A percentile compares a stretch with the other conserved stretches of the same genome.
Conservation (phyloP, 2,113 vertebrate species). For the Monopterus albus region DNA sequence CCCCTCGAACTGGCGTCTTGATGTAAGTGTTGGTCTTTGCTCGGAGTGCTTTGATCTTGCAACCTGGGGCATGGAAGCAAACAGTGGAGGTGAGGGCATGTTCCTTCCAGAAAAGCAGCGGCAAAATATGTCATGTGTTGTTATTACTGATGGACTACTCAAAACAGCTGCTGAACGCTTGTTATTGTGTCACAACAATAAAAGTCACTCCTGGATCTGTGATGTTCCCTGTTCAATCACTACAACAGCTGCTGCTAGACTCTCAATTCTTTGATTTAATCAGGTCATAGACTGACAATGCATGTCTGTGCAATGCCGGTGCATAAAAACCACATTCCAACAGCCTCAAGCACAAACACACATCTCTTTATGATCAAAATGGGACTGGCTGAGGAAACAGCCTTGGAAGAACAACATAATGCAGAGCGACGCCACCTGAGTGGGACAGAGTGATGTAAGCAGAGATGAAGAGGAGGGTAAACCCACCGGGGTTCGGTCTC, state of each 20-base stretch:
- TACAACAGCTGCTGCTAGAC: background rate
- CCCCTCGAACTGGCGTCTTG: constrained; percentile 97
- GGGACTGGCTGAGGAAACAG: constrained; percentile 21
- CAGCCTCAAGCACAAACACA: constrained; percentile 4
- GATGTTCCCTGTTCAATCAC: constrained; percentile 8
- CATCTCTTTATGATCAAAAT: constrained; percentile 24
- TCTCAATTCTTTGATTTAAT: background rate
- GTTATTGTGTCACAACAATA: constrained; percentile 33
- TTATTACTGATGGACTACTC: constrained; percentile 2
- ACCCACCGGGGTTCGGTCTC: background rate
- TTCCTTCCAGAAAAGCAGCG: constrained; percentile 7
- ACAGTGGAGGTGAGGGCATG: constrained; percentile 15
- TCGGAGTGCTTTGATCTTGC: constrained; percentile 98
- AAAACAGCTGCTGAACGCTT: constrained; percentile 39
- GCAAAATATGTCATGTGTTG: constrained; percentile 10
- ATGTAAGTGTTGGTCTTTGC: constrained; percentile 99
- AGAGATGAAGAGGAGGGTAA: constrained; percentile 15
- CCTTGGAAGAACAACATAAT: constrained; percentile 46
- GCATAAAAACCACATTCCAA: constrained; percentile 28
- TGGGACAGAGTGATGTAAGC: constrained; percentile 55
- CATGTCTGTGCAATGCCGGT: background rate
- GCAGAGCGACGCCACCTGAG: constrained; percentile 35
- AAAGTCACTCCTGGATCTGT: constrained; percentile 25
- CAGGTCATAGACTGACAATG: background rate
- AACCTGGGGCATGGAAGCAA: constrained; percentile 81